Evolutionary conservation across 2,888 invertebrate genomes (phyloP).

Genomic region (Neria commutata): DNA sequence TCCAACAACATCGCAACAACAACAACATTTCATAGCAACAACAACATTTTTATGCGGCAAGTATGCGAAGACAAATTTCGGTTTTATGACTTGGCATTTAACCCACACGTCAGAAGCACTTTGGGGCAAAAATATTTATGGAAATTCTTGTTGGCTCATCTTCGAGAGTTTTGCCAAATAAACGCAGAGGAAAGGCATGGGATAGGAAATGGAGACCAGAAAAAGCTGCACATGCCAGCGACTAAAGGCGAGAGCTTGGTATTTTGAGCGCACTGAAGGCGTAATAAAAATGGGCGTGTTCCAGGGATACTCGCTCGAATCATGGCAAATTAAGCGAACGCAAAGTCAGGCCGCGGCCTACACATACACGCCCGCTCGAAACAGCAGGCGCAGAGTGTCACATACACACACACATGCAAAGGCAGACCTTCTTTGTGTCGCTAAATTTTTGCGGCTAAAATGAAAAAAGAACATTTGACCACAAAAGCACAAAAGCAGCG

Average conservation of each 20-base stretch:
- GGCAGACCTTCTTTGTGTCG: neutral
- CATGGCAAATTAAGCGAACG: no score
- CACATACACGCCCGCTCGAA: no score
- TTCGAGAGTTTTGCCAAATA: neutral
- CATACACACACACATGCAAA: no score
- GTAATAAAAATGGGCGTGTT: no score
- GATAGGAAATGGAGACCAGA: no score
- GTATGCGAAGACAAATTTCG: neutral
- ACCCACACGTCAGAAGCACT: neutral
- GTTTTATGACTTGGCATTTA: conserved; percentile 1
- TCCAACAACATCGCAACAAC: no score
- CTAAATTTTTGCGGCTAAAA: neutral
- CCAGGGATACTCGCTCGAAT: no score
- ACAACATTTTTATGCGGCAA: neutral
- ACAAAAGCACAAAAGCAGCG: neutral
- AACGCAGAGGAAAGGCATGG: neutral
- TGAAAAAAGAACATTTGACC: neutral
- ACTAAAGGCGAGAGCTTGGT: no score
- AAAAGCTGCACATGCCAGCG: no score
- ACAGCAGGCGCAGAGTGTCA: no score
- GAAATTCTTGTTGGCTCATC: neutral
- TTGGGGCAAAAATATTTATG: neutral
- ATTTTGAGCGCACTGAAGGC: no score
- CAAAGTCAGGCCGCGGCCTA: no score
- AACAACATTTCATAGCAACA: neutral